Evolutionary conservation across 2,888 invertebrate genomes (phyloP), one percentile per base, ranked within the genome.

Genomic region (Dioctria linearis): DNA sequence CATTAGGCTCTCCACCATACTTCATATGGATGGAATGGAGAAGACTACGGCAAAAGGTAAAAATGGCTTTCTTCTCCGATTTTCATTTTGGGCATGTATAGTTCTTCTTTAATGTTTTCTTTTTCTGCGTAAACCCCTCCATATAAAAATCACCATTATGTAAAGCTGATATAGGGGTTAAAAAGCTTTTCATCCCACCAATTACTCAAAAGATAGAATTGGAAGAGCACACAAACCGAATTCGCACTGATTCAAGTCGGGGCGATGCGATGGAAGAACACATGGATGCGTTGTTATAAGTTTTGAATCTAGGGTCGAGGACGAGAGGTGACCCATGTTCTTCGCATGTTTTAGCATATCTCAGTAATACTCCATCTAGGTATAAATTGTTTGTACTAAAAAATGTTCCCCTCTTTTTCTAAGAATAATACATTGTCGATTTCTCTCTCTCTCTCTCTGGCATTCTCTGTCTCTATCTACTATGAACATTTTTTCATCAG

Each of bases 401-500:
- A 63, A 25, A 25, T 25, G 25, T 25, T 25, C 25, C 25, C 25
- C 25, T 25, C 25, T 25, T 25, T 25, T 25, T 25, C 25, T 25
- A 25, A 25, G 25, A 25, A 25, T 25, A 25, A 25, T 25, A 25
- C 25, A 25, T 25, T 25, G 25, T 25, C 25, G 25, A 76, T 13
- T 76, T 76, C 51, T 42, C 76, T 63, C 43, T 11, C 54, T 54
- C 63, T 63, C 43, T 11, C 54, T 54, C 59, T n/a, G 5, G 6
- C n/a, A 46, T 9, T 46, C 11, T 59, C 59, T n/a, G n/a, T 78
- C 78, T 79, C 67, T 25, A 25, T 25, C 25, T 25, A 25, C 78
- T 67, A 67, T 79, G 46, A 59, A 79, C 67, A 79, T 43, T 39
- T 79, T 57, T 42, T 79, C 69, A 79, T 79, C 79, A 79, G 43